Base-by-base conservation (phyloP, 2,888 invertebrate genomes). In the Ochropleura leucogaster region DNA sequence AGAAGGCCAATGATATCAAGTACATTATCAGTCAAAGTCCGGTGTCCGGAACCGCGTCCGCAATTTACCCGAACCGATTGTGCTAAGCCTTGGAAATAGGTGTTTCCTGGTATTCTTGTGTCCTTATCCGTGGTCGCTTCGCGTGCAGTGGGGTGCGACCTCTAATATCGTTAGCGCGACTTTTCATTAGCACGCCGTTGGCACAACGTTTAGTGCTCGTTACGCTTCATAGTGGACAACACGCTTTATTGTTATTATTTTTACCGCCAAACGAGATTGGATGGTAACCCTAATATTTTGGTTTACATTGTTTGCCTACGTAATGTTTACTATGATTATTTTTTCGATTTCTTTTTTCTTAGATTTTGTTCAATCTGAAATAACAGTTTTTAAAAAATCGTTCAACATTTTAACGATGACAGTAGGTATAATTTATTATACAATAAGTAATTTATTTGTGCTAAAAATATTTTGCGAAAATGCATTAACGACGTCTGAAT, bases 121-220 rank as follows among this genome's bases (percentile, higher is more conserved):
- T 44, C 7, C 68, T 47, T 51, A 40, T 7, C 16, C 3, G 9
- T 16, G 18, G 4, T 14, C 20, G 20, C 55, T 68, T 71, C 75
- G 77, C 72, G 53, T 46, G 57, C 83, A 85, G 74, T 87, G 79
- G 67, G 60, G 49, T 75, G 69, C 74, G 42, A 74, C 77, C 75
- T 74, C 73, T 89, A 90, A 92, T 90, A 90, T 89, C 92, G 91
- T 92, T 91, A 91, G 91, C 89, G 85, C 9, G 87, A 89, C 90
- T 92, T 93, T 93, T 94, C 93, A 93, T 93, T 93, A 92, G 91
- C 90, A 91, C 90, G 87, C 89, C 83, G 88, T 91, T 88, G 87
- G 88, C 87, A 73, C 87, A 85, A 88, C 89, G 88, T 90, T 90
- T 91, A 92, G 89, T 92, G 90, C 87, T 88, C 91, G 91, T 93